Evolutionary conservation across 2,888 invertebrate genomes (phyloP).

Genomic region (Lapara coniferarum): DNA sequence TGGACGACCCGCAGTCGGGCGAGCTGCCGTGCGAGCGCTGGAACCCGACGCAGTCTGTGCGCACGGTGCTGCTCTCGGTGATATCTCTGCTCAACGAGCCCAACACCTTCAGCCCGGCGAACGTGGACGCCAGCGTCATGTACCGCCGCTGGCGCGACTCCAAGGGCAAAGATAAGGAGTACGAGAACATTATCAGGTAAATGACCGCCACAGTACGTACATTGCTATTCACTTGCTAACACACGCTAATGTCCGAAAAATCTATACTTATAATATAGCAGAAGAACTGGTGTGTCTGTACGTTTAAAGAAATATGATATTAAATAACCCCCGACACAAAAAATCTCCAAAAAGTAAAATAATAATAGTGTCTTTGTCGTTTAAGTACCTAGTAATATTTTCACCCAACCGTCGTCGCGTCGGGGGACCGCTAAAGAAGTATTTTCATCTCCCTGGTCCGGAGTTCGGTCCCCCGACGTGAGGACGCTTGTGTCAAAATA

Average conservation of each 20-base stretch:
- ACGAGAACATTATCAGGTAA: constrained; percentile 98
- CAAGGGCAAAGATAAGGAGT: constrained; percentile 98
- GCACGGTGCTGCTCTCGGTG: constrained; percentile 98
- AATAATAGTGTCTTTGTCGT: too few relatives aligned
- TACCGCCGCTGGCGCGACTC: constrained; percentile 99
- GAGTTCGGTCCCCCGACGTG: too few relatives aligned
- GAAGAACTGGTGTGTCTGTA: too few relatives aligned
- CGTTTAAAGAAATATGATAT: too few relatives aligned
- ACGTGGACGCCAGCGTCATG: constrained; percentile 99
- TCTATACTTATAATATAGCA: too few relatives aligned
- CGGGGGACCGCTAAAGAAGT: too few relatives aligned
- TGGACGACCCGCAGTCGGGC: constrained; percentile 99
- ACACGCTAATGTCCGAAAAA: neutral
- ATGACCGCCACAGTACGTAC: constrained; percentile 26
- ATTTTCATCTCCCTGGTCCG: too few relatives aligned
- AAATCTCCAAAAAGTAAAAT: too few relatives aligned
- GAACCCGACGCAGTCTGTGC: constrained; percentile 99
- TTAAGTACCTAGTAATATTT: too few relatives aligned
- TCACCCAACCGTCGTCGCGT: too few relatives aligned
- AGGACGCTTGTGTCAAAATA: too few relatives aligned
- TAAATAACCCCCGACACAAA: too few relatives aligned
- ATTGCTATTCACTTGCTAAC: constrained; percentile 20
- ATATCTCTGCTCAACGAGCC: constrained; percentile 99
- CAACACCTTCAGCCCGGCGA: constrained; percentile 99
- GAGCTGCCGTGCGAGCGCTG: constrained; percentile 99